These are phyloP conservation scores for Streblospio benedicti DNA, from an alignment of 1,140 invertebrate species.

Conservation along the genomic window DNA sequence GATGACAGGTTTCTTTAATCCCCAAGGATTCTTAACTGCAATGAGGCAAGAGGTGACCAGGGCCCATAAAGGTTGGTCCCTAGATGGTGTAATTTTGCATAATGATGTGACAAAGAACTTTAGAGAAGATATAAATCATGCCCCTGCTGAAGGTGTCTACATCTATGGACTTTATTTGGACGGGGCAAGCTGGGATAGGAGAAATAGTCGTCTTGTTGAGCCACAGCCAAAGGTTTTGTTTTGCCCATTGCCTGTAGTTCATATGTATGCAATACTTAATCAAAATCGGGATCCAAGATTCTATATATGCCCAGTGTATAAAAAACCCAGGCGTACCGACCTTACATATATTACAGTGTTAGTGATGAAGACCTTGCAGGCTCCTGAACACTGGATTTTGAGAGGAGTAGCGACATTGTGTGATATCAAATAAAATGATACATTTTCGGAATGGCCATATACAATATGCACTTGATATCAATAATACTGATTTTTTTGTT, in stretches of 20 bases:
- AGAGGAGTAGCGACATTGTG: constrained; percentile 86
- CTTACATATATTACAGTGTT: constrained; percentile 91
- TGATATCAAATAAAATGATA: constrained; percentile 90
- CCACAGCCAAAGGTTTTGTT: constrained; percentile 42
- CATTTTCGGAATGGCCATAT: no score
- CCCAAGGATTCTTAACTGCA: constrained; percentile 90
- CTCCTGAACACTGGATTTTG: constrained; percentile 57
- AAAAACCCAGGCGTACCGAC: constrained; percentile 86
- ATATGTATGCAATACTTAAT: constrained; percentile 93
- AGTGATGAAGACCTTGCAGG: constrained; percentile 64
- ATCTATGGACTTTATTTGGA: constrained; percentile 43
- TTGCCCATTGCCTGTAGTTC: constrained; percentile 49
- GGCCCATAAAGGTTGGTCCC: constrained; percentile 89
- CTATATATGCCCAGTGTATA: constrained; percentile 94
- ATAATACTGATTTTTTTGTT: no score
- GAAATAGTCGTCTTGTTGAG: constrained; percentile 40
- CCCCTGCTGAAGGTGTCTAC: constrained; percentile 40
- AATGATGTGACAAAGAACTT: constrained; percentile 61
- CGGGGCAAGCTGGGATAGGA: constrained; percentile 44
- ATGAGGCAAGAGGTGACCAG: constrained; percentile 96
- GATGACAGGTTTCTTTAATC: constrained; percentile 98
- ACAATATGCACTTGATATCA: no score
- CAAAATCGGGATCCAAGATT: constrained; percentile 71
- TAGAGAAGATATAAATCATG: constrained; percentile 1
- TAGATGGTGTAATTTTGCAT: constrained; percentile 89